Base-by-base conservation (phyloP, 1,140 invertebrate species). In the Saccostrea cuccullata region DNA sequence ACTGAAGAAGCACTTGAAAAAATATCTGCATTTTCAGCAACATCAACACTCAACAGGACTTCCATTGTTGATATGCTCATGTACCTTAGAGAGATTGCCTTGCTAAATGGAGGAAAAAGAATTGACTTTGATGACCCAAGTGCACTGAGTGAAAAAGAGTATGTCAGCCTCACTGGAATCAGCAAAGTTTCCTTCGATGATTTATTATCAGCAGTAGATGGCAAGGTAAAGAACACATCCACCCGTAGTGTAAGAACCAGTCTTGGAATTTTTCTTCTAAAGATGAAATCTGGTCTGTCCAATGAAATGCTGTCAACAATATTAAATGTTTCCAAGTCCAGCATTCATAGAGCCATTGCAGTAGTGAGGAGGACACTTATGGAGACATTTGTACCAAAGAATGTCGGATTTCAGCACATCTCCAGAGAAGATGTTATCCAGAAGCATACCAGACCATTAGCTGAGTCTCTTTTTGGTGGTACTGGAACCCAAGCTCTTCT, bases 361-460 rank as follows among this genome's bases (percentile, higher is more conserved):
- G 36, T 56, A 26, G 86, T 87, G 20, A 83, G 82, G 23, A 84
- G 64, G 30, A 58, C 60, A 13, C 26, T 87, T 15, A 83, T 47
- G 58, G 56, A 36, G 64, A 67, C 36, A 13, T 84, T 87, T 70
- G 82, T 87, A 40, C 82, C 86, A 23, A 36, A 58, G 23, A 20
- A 67, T n/a, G 9, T 60, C 30, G 30, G 30, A 36, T 36, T 84
- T 64, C 12, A 84, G 36, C 55, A 70, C 36, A 87, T 58, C 12
- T 84, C 86, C 12, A 13, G 86, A 13, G 5, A 64, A 47, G 77
- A 60, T 36, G 82, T 87, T 55, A 87, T 84, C 23, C 40, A 64
- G 3, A 30, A 87, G 26, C 86, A 87, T 30, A 88, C 85, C n/a
- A 85, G 88, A 26, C 85, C 55, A 30, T 82, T 89, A n/a, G 88